These are phyloP conservation scores for Gasteruption jaculator DNA, from an alignment of 2,888 invertebrate genomes.

Conservation along the genomic window DNA sequence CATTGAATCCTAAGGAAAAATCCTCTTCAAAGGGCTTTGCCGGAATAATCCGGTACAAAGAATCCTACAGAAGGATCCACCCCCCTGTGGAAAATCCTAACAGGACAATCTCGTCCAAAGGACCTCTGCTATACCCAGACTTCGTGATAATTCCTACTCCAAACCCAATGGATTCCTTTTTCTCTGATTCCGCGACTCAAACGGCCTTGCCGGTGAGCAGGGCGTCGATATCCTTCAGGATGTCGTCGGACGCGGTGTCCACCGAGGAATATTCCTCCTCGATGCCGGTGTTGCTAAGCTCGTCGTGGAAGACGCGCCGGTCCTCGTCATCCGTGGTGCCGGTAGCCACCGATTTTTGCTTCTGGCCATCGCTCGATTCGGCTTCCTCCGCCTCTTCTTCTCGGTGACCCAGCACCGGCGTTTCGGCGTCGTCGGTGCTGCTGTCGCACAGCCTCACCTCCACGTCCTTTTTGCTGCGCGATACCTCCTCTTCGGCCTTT, in stretches of 20 bases:
- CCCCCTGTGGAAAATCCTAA: too few relatives aligned
- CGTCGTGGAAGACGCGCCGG: slow-evolving; percentile 24
- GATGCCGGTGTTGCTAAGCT: slow-evolving; percentile 24
- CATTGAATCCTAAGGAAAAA: too few relatives aligned
- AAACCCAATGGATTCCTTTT: too few relatives aligned
- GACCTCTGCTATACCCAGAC: too few relatives aligned
- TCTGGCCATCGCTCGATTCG: slow-evolving; percentile 3
- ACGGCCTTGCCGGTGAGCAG: slow-evolving; percentile 36
- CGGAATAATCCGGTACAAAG: too few relatives aligned
- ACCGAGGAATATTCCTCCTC: slow-evolving; percentile 35
- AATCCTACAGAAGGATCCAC: too few relatives aligned
- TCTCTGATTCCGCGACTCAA: slow-evolving; percentile 16
- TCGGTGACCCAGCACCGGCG: slow-evolving; percentile 10
- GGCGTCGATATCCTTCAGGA: slow-evolving; percentile 44
- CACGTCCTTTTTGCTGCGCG: slow-evolving; percentile 26
- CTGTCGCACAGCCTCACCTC: slow-evolving; percentile 42
- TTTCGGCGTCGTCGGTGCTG: slow-evolving; percentile 34
- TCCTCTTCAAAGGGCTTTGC: too few relatives aligned
- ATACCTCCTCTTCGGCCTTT: slow-evolving; percentile 16
- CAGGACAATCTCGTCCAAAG: too few relatives aligned
- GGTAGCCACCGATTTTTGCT: slow-evolving; percentile 13
- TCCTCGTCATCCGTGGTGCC: slow-evolving; percentile 18
- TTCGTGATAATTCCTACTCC: too few relatives aligned
- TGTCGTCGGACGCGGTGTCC: slow-evolving; percentile 39
- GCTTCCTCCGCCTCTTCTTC: slow-evolving; percentile 3